Conservation (phyloP, 2,888 invertebrate species). For the Ypsolopha sequella region DNA sequence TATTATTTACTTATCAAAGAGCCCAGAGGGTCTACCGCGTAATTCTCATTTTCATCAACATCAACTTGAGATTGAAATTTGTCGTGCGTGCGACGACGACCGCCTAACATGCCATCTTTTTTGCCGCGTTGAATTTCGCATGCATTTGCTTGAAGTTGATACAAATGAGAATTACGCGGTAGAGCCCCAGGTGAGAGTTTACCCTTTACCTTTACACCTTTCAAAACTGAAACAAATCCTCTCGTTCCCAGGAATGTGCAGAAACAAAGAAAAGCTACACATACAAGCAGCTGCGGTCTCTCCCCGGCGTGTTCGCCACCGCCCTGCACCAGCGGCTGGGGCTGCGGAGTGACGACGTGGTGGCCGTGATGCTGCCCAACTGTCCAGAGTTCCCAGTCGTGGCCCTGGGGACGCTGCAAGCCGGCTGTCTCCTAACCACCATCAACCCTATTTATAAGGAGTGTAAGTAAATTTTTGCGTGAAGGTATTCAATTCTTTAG, state of each 20-base stretch:
- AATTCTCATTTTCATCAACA: no score
- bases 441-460: constrained; percentile 83
- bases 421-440: constrained; percentile 77
- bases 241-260: constrained; percentile 47
- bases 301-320: constrained; percentile 72
- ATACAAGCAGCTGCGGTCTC: constrained; percentile 60
- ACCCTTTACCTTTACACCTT: background rate
- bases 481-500: no score
- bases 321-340: constrained; percentile 75
- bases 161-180: no score
- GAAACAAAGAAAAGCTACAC: constrained; percentile 54
- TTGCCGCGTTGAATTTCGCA: no score
- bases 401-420: constrained; percentile 76
- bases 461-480: constrained; percentile 33
- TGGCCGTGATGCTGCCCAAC: constrained; percentile 80
- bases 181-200: background rate
- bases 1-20: no score
- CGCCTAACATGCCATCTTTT: no score
- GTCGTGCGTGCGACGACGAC: no score
- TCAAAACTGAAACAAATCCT: background rate
- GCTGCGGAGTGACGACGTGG: constrained; percentile 72
- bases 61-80: no score
- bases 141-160: no score
- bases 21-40: no score
- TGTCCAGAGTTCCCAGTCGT: constrained; percentile 79